Conservation (phyloP, 2,888 invertebrate species). For the Eristalis intricaria region DNA sequence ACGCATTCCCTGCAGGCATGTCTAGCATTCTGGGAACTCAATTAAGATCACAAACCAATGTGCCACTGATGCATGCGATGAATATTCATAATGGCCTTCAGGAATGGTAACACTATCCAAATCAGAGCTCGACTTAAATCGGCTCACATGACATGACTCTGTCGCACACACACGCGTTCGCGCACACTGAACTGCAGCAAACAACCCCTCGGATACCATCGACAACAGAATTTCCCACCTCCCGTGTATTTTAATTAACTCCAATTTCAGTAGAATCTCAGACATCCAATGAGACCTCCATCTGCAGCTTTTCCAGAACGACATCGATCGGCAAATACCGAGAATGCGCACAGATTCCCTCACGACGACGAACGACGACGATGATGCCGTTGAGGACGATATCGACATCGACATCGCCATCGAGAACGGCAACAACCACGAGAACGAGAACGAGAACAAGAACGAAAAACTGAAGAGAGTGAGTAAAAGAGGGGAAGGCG, state of each 20-base stretch:
- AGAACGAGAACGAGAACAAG: slow-evolving; percentile 12
- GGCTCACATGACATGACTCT: background rate
- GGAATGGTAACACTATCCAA: background rate
- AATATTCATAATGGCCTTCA: background rate
- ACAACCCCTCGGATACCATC: slow-evolving; percentile 62
- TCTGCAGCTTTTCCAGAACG: slow-evolving; percentile 11
- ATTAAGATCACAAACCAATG: background rate
- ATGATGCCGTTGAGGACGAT: slow-evolving; percentile 12
- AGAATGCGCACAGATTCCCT: slow-evolving; percentile 66
- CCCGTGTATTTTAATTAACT: slow-evolving; percentile 71
- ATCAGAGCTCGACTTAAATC: background rate
- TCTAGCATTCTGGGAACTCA: background rate
- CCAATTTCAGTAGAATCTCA: slow-evolving; percentile 59
- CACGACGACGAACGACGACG: slow-evolving; percentile 34
- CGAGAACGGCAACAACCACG: background rate
- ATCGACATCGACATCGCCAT: slow-evolving; percentile 7
- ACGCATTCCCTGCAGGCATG: background rate
- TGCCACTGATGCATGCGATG: slow-evolving; percentile 1
- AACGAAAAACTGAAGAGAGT: background rate
- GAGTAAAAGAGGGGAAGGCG: background rate
- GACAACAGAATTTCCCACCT: slow-evolving; percentile 71
- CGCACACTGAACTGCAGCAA: background rate
- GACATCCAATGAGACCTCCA: slow-evolving; percentile 30
- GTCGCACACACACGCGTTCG: background rate
- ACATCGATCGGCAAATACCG: slow-evolving; percentile 61